Evolutionary conservation across 2,113 vertebrate genomes (phyloP), one percentile per base, ranked within the genome.

Genomic region (Anseranas semipalmata): DNA sequence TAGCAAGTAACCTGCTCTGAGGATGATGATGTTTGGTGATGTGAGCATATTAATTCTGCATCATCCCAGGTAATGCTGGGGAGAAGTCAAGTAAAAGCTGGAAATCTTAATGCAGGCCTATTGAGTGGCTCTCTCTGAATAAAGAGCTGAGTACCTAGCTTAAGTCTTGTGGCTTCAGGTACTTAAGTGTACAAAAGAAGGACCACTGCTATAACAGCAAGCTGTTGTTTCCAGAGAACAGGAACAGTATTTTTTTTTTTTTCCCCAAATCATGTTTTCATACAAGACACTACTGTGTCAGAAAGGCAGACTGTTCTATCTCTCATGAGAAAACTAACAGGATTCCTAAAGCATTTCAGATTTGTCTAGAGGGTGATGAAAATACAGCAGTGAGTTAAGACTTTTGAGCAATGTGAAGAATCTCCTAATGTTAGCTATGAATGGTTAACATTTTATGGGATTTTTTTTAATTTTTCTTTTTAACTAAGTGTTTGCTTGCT

Each of bases 261-360:
- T 37, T 25, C 18, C 62, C 52, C 9, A 7, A 9, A 8, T 28
- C 2, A 0, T 25, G 2, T 25, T 83, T 79, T 53, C 27, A 2
- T 58, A 4, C 28, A 32, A 30, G 56, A 41, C 74, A 16, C 17
- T 20, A 35, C 45, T 86, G 7, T 30, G 19, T 62, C 17, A 13
- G 35, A 41, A 60, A 37, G 41, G 7, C 62, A 67, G 24, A 58
- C 46, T 21, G 17, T 62, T 43, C 32, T 28, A n/a, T 53, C 17
- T 43, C 8, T 59, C 6, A 18, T 2, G 65, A n/a, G 56, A 37
- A 25, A 32, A 6, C 17, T 27, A 19, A 7, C n/a, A 72, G 15
- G 27, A 28, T 67, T 75, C 35, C 59, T 28, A 3, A 73, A 85
- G 21, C 15, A 24, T 35, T 80, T n/a, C 39, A 12, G 21, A 1